Percentiles rank a stretch among this genome's conserved stretches.
These are phyloP conservation scores for Halyomorpha halys DNA, from an alignment of 1,140 invertebrate genomes.

Conservation along the genomic window DNA sequence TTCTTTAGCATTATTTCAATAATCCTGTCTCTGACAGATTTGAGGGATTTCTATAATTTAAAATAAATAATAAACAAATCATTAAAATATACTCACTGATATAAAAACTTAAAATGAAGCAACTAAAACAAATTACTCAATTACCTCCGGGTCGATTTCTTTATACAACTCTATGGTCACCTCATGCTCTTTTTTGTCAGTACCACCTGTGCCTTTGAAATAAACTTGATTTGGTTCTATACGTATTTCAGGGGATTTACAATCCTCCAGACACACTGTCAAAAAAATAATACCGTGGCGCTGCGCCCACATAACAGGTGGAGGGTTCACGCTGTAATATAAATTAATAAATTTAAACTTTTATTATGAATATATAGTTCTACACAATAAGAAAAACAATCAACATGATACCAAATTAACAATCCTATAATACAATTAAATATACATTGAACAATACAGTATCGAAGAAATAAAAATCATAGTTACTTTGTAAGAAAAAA, in stretches of 20 bases:
- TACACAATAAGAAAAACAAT: too few relatives aligned
- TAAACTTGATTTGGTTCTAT: slow-evolving; percentile 68
- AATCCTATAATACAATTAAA: too few relatives aligned
- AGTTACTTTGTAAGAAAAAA: too few relatives aligned
- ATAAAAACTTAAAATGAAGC: background rate
- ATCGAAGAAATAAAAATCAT: too few relatives aligned
- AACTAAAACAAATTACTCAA: slow-evolving; percentile 29
- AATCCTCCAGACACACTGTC: slow-evolving; percentile 82
- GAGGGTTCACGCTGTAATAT: slow-evolving; percentile 46
- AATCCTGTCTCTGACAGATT: slow-evolving; percentile 51
- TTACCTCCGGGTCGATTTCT: slow-evolving; percentile 72
- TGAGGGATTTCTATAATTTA: slow-evolving; percentile 43
- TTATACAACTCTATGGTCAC: slow-evolving; percentile 70
- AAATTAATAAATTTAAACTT: too few relatives aligned
- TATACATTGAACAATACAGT: too few relatives aligned
- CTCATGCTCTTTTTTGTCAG: slow-evolving; percentile 75
- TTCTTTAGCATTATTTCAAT: slow-evolving; percentile 59
- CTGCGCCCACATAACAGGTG: slow-evolving; percentile 87
- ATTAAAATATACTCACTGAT: background rate
- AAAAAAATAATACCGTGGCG: slow-evolving; percentile 66
- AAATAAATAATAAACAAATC: slow-evolving; percentile 6
- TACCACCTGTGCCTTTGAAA: slow-evolving; percentile 78
- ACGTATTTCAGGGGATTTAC: slow-evolving; percentile 71
- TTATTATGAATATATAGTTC: too few relatives aligned
- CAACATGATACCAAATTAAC: too few relatives aligned